Conservation (phyloP, 1,140 invertebrate species). For the Diabrotica virgifera region DNA sequence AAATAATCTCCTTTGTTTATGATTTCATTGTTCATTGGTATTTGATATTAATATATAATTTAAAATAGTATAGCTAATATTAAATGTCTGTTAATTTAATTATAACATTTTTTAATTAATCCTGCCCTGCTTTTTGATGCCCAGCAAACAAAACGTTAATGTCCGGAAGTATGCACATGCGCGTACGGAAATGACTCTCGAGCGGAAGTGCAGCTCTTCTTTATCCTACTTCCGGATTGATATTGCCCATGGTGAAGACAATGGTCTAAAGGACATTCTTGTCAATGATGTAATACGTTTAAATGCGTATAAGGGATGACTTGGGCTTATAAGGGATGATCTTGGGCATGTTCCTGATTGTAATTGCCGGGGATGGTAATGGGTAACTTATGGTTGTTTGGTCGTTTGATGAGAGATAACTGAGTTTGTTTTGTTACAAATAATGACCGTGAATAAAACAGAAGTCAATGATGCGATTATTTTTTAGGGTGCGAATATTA, state of each 20-base stretch:
- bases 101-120: neutral
- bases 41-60: neutral
- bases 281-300: slow-evolving; percentile 17
- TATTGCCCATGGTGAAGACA: slow-evolving; percentile 15
- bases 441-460: no score
- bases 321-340: neutral
- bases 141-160: neutral
- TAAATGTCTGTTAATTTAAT: neutral
- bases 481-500: no score
- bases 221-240: slow-evolving; percentile 8
- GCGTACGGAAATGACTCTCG: slow-evolving; percentile 16
- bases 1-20: neutral
- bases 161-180: slow-evolving; percentile 18
- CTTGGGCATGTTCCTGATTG: no score
- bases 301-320: slow-evolving; percentile 9
- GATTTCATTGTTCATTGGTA: neutral
- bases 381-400: no score
- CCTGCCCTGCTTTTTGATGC: neutral
- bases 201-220: slow-evolving; percentile 16
- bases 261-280: slow-evolving; percentile 13
- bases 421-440: no score
- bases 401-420: no score
- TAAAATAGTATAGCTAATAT: neutral
- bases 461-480: no score
- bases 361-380: no score